Conservation (phyloP, 1,140 invertebrate genomes). For the Pseudomyrmex flavicornis region DNA sequence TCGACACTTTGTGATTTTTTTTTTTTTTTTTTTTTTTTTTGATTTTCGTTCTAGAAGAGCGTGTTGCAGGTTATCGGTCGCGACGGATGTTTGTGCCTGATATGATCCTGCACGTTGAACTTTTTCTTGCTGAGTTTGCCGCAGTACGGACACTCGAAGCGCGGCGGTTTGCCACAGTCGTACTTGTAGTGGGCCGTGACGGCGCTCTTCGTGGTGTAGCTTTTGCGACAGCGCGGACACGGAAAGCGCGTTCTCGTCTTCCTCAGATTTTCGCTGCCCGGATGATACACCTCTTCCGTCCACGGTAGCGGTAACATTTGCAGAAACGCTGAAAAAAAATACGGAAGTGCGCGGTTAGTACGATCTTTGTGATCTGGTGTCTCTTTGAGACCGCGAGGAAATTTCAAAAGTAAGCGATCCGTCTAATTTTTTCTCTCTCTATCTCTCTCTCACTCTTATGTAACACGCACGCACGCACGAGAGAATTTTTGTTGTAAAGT, state of each 20-base stretch:
- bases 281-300: constrained; percentile 70
- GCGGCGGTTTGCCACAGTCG: constrained; percentile 82
- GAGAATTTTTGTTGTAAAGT: neutral
- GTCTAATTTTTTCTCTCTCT: constrained; percentile 1
- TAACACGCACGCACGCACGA: constrained; percentile 9
- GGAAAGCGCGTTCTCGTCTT: constrained; percentile 78
- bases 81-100: constrained; percentile 76
- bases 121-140: constrained; percentile 85
- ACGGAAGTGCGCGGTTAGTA: constrained; percentile 55
- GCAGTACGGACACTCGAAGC: constrained; percentile 84
- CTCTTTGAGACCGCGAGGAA: constrained; percentile 10
- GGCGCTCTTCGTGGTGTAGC: constrained; percentile 87
- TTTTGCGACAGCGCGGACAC: constrained; percentile 86
- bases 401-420: neutral
- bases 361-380: neutral
- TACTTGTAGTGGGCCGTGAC: constrained; percentile 87
- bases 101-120: constrained; percentile 83
- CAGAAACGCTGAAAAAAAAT: constrained; percentile 77
- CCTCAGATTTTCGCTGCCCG: constrained; percentile 64
- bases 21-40: constrained; percentile 16
- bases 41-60: constrained; percentile 69
- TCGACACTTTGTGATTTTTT: neutral
- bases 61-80: constrained; percentile 76
- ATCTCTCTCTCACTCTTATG: constrained; percentile 5
- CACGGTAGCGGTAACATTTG: constrained; percentile 73